Evolutionary conservation across 2,888 invertebrate species (phyloP).

Genomic region (Apantesis nais): DNA sequence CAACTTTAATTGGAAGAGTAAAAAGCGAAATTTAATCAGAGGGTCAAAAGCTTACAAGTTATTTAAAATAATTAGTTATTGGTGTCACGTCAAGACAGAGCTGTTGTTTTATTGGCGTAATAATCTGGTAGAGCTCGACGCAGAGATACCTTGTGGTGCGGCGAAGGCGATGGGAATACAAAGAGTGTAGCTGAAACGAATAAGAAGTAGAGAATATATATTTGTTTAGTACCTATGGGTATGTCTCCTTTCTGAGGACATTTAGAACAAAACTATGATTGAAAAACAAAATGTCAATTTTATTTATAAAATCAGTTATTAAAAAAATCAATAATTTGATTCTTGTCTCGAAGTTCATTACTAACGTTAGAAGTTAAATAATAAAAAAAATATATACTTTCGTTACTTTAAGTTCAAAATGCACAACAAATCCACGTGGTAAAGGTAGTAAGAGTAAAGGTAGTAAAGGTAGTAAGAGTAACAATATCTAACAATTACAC

Average conservation of each 20-base stretch:
- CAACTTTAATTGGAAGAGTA: constrained; percentile 16
- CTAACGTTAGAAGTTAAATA: no score
- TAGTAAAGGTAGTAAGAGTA: no score
- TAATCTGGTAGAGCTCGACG: constrained; percentile 51
- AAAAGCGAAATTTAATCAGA: constrained; percentile 11
- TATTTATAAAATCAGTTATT: no score
- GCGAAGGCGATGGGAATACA: constrained; percentile 36
- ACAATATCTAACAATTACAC: no score
- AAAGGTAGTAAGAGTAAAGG: no score
- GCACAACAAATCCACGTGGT: no score
- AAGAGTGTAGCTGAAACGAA: constrained; percentile 17
- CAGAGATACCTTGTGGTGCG: constrained; percentile 31
- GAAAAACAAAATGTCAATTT: no score
- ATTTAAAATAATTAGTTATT: constrained; percentile 32
- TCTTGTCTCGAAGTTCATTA: neutral
- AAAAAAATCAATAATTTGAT: no score
- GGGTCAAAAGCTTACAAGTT: constrained; percentile 12
- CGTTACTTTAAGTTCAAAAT: no score
- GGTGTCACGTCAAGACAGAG: constrained; percentile 47
- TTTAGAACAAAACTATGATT: no score
- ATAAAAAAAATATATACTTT: no score
- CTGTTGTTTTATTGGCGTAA: constrained; percentile 52
- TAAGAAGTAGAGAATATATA: constrained; percentile 5
- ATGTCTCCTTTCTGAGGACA: neutral
- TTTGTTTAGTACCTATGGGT: constrained; percentile 7